phyloP scores from a whole-genome alignment of 2,888 invertebrate genomes.

The Ophion obscuratus region DNA sequence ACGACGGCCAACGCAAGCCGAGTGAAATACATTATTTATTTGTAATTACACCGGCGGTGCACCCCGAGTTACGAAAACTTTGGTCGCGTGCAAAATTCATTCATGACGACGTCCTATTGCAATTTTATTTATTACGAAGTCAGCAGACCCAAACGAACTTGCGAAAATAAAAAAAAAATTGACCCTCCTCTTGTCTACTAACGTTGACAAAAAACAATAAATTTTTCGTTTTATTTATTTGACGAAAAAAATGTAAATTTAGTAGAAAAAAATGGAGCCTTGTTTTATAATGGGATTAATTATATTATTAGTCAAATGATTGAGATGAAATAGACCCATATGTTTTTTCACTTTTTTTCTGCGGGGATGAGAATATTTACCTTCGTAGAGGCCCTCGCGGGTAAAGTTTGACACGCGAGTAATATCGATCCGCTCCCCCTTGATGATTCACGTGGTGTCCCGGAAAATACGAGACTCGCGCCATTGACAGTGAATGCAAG shows the following conservation, averaged over 20 bases:
- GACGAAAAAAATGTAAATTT: too few relatives aligned
- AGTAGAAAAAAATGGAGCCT: too few relatives aligned
- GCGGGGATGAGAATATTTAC: conserved; percentile 1
- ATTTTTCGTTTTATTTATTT: too few relatives aligned
- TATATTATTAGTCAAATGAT: not conserved
- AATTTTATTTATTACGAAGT: not conserved
- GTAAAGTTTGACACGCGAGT: conserved; percentile 21
- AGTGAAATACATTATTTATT: conserved; percentile 57
- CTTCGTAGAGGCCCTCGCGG: not conserved
- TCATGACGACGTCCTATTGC: not conserved
- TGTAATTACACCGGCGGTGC: conserved; percentile 43
- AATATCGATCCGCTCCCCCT: conserved; percentile 47
- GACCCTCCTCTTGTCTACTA: not conserved
- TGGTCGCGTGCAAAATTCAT: not conserved
- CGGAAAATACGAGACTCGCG: conserved; percentile 38
- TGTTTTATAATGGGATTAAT: too few relatives aligned
- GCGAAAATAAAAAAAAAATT: not conserved
- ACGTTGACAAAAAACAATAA: not conserved
- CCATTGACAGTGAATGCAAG: not conserved
- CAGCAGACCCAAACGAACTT: not conserved
- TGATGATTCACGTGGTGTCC: conserved; percentile 52
- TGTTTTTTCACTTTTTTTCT: not conserved
- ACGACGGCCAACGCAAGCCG: conserved; percentile 33
- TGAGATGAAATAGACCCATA: not conserved
- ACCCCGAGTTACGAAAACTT: not conserved